Evolutionary conservation across 2,797 vertebrate genomes (phyloP).

Genomic region (Menidia menidia): DNA sequence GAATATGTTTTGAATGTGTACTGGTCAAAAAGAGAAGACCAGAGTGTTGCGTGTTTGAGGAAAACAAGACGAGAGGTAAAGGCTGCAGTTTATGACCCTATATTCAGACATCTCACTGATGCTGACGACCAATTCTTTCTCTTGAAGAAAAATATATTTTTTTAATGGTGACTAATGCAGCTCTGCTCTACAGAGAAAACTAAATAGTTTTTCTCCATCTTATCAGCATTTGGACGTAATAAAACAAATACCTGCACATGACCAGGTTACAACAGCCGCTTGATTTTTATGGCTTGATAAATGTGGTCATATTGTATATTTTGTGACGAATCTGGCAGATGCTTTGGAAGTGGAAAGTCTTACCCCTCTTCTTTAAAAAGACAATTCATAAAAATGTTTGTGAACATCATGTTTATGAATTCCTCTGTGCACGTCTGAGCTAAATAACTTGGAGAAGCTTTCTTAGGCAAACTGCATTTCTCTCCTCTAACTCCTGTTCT

Average conservation of each 20-base stretch:
- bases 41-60: conserved; percentile 40
- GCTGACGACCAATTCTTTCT: conserved; percentile 38
- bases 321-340: background rate
- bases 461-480: conserved; percentile 29
- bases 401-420: too few species aligned
- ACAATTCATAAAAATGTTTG: too few species aligned
- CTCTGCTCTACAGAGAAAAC: conserved; percentile 9
- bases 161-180: conserved; percentile 15
- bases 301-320: conserved; percentile 2
- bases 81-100: conserved; percentile 60
- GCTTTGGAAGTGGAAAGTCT: background rate
- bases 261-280: background rate
- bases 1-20: conserved; percentile 62
- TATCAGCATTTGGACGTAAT: conserved; percentile 17
- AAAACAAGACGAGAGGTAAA: conserved; percentile 49
- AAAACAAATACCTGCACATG: conserved; percentile 14
- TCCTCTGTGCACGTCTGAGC: background rate
- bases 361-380: background rate
- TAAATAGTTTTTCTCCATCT: conserved; percentile 30
- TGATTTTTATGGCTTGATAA: background rate
- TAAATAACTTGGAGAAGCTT: conserved; percentile 16
- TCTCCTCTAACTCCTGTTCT: conserved; percentile 34
- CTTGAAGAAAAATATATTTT: conserved; percentile 40
- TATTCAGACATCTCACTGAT: conserved; percentile 46
- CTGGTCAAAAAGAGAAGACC: conserved; percentile 22